phyloP scores from a whole-genome alignment of 2,888 invertebrate genomes.

The Smittia aterrima region DNA sequence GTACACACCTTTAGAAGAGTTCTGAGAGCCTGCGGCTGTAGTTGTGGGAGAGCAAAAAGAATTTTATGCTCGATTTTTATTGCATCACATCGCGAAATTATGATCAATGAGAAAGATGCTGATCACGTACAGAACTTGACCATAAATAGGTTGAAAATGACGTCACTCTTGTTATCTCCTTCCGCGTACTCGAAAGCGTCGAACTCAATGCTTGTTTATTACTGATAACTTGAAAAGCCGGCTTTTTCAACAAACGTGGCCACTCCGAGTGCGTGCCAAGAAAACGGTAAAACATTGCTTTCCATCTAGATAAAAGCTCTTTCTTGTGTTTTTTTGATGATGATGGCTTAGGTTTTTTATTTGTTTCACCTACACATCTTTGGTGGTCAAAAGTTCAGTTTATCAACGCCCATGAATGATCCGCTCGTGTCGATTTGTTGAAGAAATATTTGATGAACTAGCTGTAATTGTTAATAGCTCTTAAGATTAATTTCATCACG shows the following conservation, averaged over 20 bases:
- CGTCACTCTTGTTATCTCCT: background rate
- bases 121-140: background rate
- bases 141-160: background rate
- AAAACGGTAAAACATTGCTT: background rate
- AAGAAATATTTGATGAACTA: background rate
- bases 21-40: constrained; percentile 14
- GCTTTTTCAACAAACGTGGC: background rate
- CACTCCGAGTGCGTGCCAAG: background rate
- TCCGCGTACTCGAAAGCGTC: background rate
- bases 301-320: background rate
- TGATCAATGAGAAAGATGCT: background rate
- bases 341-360: background rate
- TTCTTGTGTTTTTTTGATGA: background rate
- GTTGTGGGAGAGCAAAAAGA: background rate
- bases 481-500: background rate
- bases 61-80: constrained; percentile 1
- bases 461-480: background rate
- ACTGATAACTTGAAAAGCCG: too few species aligned
- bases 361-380: background rate
- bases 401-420: background rate
- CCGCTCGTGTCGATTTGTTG: background rate
- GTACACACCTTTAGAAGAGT: constrained; percentile 18
- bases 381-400: background rate
- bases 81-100: background rate
- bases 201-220: background rate